Conservation (phyloP, 2,888 invertebrate species). For the Drosophila melanosoma region DNA sequence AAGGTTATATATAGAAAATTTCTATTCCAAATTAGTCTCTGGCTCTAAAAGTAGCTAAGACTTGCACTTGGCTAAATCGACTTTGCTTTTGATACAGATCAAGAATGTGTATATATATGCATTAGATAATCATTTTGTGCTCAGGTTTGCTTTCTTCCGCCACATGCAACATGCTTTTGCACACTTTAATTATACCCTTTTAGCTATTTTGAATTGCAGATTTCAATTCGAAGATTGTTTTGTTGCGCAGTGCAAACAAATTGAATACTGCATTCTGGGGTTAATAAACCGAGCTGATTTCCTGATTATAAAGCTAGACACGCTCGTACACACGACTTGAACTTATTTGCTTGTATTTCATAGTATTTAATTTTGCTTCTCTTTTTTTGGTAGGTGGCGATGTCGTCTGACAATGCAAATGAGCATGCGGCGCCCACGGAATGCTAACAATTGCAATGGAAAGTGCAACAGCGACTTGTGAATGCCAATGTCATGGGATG, state of each 20-base stretch:
- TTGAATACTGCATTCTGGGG: conserved; percentile 14
- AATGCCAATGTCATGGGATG: conserved; percentile 26
- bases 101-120: background rate
- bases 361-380: background rate
- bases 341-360: conserved; percentile 18
- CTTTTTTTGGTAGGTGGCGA: conserved; percentile 4
- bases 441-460: conserved; percentile 47
- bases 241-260: conserved; percentile 7
- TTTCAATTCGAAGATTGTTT: background rate
- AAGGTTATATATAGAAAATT: background rate
- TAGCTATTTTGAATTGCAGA: background rate
- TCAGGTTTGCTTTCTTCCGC: background rate
- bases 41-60: background rate
- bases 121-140: background rate
- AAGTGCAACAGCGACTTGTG: conserved; percentile 42
- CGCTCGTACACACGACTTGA: conserved; percentile 20
- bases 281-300: conserved; percentile 39
- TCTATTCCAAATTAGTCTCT: background rate
- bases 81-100: background rate
- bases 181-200: background rate
- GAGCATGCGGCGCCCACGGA: conserved; percentile 28
- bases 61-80: background rate
- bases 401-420: conserved; percentile 24
- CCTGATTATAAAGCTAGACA: conserved; percentile 20
- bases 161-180: background rate